These are phyloP conservation scores for Falcunculus frontatus DNA, from an alignment of 2,113 vertebrate genomes.

Conservation along the genomic window DNA sequence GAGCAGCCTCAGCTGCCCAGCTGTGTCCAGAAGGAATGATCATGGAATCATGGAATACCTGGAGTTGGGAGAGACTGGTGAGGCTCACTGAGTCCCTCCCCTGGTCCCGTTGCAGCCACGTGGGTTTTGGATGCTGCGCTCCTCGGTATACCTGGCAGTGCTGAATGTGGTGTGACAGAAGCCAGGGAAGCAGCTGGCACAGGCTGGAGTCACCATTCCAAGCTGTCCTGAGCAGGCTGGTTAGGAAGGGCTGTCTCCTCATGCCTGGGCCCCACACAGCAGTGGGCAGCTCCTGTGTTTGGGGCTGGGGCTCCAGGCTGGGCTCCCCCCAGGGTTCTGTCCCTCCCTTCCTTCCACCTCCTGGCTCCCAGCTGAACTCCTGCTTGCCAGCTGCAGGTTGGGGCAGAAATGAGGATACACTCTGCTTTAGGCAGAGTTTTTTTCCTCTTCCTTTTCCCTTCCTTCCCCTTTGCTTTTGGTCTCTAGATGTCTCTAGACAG, in stretches of 20 bases:
- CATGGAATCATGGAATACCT: neutral
- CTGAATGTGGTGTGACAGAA: neutral
- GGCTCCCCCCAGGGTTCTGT: neutral
- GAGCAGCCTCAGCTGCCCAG: neutral
- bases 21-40: neutral
- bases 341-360: no score
- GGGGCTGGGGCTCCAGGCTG: neutral
- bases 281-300: neutral
- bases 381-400: neutral
- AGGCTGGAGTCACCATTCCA: neutral
- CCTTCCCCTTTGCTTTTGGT: neutral
- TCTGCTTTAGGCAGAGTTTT: neutral
- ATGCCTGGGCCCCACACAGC: rapidly evolving
- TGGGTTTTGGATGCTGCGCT: neutral
- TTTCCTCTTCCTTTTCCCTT: neutral
- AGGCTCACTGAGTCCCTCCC: rapidly evolving
- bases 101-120: neutral
- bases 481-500: neutral
- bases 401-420: neutral
- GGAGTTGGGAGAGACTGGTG: neutral
- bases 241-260: neutral
- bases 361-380: neutral
- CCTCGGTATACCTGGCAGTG: neutral
- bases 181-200: neutral
- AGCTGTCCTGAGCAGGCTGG: neutral